These are phyloP conservation scores for Sminthurides bifidus DNA, from an alignment of 1,140 invertebrate genomes.

Conservation along the genomic window DNA sequence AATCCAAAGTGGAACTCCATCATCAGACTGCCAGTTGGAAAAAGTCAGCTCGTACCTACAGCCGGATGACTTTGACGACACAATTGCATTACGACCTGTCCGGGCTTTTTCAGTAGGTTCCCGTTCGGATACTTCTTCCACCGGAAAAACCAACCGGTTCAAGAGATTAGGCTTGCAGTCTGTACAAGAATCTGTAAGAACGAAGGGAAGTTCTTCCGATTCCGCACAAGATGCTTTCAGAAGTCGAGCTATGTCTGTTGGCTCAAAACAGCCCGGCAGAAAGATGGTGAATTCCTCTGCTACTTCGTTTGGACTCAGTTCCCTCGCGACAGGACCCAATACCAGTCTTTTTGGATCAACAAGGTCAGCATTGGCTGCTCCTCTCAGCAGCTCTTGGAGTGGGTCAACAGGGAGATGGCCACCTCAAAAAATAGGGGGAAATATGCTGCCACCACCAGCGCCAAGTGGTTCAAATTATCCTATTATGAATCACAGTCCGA, in stretches of 20 bases:
- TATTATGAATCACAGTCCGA: not conserved
- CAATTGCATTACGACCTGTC: conserved; percentile 44
- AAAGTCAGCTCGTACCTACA: conserved; percentile 52
- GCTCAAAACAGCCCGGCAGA: conserved; percentile 12
- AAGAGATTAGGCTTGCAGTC: conserved; percentile 27
- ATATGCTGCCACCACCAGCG: too few relatives aligned
- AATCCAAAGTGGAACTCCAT: conserved; percentile 58
- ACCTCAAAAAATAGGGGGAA: conserved; percentile 11
- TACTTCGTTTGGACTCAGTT: not conserved
- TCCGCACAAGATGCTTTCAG: conserved; percentile 12
- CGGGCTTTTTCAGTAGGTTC: conserved; percentile 81
- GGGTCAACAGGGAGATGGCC: conserved; percentile 28
- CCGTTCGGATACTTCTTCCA: conserved; percentile 43
- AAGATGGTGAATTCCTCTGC: not conserved
- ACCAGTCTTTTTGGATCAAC: not conserved
- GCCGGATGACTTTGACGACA: conserved; percentile 43
- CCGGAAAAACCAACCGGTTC: conserved; percentile 12
- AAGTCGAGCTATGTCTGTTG: conserved; percentile 23
- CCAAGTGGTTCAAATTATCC: not conserved
- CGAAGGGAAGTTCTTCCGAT: not conserved
- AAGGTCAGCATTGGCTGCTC: not conserved
- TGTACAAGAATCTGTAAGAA: conserved; percentile 15
- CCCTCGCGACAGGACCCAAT: not conserved
- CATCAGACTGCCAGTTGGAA: conserved; percentile 49
- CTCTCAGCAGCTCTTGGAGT: conserved; percentile 26